Evolutionary conservation across 2,113 vertebrate species (phyloP).

Genomic region (Platycercus adscitus): DNA sequence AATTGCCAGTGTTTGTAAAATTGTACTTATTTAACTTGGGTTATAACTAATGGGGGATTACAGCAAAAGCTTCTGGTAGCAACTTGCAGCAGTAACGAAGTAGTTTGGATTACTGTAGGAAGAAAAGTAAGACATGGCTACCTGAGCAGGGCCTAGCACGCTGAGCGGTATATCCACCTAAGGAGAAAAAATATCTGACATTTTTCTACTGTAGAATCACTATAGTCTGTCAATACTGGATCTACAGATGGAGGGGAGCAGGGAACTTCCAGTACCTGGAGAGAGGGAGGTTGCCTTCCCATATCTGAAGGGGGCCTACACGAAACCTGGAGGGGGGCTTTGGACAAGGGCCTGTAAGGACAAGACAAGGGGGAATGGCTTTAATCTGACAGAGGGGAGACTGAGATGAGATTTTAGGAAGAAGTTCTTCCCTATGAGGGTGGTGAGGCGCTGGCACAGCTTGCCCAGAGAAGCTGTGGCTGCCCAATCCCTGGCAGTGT

Average conservation of each 20-base stretch:
- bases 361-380: background rate
- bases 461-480: background rate
- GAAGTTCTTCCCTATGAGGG: background rate
- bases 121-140: background rate
- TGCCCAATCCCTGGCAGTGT: background rate
- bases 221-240: background rate
- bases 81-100: background rate
- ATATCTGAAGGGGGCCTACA: background rate
- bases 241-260: too few relatives aligned
- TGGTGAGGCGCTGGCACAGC: background rate
- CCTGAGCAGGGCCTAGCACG: background rate
- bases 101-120: background rate
- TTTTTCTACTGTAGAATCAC: background rate
- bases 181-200: background rate
- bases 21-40: background rate
- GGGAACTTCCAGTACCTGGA: accelerated
- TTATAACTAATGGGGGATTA: background rate
- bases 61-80: background rate
- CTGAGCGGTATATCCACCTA: background rate
- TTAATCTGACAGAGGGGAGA: background rate
- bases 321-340: background rate
- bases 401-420: background rate
- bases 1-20: background rate
- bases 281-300: background rate
- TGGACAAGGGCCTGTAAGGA: background rate